phyloP scores from a whole-genome alignment of 2,113 vertebrate species.

The Megaleporinus macrocephalus region DNA sequence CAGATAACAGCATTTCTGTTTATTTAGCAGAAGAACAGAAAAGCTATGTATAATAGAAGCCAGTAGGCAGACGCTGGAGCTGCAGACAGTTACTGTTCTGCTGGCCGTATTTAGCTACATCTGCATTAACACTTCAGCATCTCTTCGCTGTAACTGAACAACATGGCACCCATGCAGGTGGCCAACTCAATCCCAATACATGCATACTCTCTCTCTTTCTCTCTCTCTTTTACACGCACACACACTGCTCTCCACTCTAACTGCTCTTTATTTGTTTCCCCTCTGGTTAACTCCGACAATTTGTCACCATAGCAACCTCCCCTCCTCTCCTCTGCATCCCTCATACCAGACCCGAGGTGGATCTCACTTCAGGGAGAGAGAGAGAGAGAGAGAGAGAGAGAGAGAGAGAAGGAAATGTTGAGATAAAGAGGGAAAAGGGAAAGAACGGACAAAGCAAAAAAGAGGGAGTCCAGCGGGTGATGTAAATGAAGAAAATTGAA shows the following conservation, averaged over 20 bases:
- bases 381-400: slow-evolving; percentile 49
- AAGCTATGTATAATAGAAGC: not conserved
- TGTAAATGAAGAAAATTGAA: not conserved
- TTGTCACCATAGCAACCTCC: slow-evolving; percentile 60
- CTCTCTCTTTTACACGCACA: slow-evolving; percentile 4
- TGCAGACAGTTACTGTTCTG: no score
- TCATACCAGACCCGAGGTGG: slow-evolving; percentile 40
- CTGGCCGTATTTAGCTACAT: not conserved
- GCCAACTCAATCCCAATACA: slow-evolving; percentile 1
- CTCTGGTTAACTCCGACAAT: slow-evolving; percentile 53
- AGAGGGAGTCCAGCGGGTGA: no score
- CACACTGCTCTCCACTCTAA: slow-evolving; percentile 28
- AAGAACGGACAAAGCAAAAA: slow-evolving; percentile 35
- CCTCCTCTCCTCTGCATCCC: slow-evolving; percentile 37
- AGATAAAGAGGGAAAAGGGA: slow-evolving; percentile 26
- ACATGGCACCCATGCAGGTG: slow-evolving; percentile 11
- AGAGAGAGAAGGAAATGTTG: slow-evolving; percentile 31
- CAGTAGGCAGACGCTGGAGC: not conserved
- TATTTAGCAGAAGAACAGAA: not conserved
- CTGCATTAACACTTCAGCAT: slow-evolving; percentile 42
- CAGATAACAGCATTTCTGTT: not conserved
- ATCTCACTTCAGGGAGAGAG: slow-evolving; percentile 55
- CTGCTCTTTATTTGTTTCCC: slow-evolving; percentile 56
- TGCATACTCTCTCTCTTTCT: not conserved
- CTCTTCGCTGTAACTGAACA: slow-evolving; percentile 16